Conservation (phyloP, 2,888 invertebrate genomes). For the Teleogryllus oceanicus region DNA sequence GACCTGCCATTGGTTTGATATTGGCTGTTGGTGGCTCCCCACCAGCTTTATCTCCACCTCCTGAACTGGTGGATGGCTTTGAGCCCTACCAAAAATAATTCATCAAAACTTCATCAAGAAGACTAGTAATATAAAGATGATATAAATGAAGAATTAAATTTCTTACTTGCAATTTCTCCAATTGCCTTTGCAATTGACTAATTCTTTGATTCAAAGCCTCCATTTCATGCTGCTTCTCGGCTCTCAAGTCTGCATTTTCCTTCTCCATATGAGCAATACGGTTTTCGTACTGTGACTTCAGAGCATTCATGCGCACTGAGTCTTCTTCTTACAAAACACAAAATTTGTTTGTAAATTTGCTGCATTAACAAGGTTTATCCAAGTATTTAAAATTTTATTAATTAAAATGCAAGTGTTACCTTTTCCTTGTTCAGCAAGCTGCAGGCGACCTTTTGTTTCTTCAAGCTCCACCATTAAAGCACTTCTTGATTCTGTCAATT, state of each 20-base stretch:
- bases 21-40: conserved; percentile 78
- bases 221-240: conserved; percentile 58
- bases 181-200: conserved; percentile 63
- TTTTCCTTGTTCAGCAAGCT: conserved; percentile 34
- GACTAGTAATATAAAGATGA: background rate
- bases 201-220: conserved; percentile 70
- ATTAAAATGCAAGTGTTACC: conserved; percentile 43
- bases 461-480: conserved; percentile 48
- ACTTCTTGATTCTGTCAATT: conserved; percentile 66
- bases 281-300: conserved; percentile 69
- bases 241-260: conserved; percentile 62
- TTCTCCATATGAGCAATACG: conserved; percentile 67
- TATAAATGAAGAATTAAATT: background rate
- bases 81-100: conserved; percentile 25
- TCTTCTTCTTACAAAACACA: conserved; percentile 34
- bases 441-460: conserved; percentile 48
- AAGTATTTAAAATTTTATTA: conserved; percentile 59
- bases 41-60: conserved; percentile 56
- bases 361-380: conserved; percentile 40
- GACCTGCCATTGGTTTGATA: conserved; percentile 89
- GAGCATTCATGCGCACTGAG: conserved; percentile 46
- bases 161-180: conserved; percentile 54
- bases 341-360: background rate
- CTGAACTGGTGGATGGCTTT: conserved; percentile 66
- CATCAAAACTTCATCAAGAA: background rate